Base-by-base conservation (phyloP, 2,113 vertebrate genomes). In the Pavo muticus region DNA sequence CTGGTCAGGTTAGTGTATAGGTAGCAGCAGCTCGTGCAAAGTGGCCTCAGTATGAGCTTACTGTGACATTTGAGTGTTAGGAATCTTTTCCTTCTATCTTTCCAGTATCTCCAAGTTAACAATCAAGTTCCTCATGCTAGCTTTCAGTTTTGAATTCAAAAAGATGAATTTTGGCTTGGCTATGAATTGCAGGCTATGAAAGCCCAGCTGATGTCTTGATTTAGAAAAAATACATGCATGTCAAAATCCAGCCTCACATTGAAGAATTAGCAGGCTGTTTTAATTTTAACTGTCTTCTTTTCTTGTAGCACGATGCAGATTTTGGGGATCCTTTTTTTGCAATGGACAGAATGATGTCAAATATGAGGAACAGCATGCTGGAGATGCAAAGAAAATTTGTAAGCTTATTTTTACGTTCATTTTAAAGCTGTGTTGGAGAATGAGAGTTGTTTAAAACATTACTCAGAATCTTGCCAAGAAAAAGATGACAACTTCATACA, bases 341-440 rank as follows among this genome's bases (percentile, higher is more conserved):
- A 92, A 96, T 99, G 95, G 98, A 99, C 96, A 98, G 91, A 97
- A 98, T 99, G 98, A 98, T 99, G 98, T 73, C 96, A 88, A 98
- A 98, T 86, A 98, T 99, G 98, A 98, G 97, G 89, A 98, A 97
- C 97, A 97, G 91, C 64, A 98, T 99, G 98, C 94, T 97, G 37
- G 98, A 98, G 25, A 97, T 98, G 97, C 98, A 98, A 50, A 97
- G 96, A 81, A 98, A 98, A 95, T 96, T 98, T 96, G 99, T 99
- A 97, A 99, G 99, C 98, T 82, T 32, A 75, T 35, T 42, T 50
- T 15, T 6, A 3, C 19, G 10, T 3, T 27, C 5, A 3, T 59
- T 57, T 21, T 88, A 18, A 45, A 39, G n/a, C 23, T 6, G 6
- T 6, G 1, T 14, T 52, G 59, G 40, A 47, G 42, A 68, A 24